These are phyloP conservation scores for Herpetotheres cachinnans DNA, from an alignment of 2,113 vertebrate species.

Conservation along the genomic window DNA sequence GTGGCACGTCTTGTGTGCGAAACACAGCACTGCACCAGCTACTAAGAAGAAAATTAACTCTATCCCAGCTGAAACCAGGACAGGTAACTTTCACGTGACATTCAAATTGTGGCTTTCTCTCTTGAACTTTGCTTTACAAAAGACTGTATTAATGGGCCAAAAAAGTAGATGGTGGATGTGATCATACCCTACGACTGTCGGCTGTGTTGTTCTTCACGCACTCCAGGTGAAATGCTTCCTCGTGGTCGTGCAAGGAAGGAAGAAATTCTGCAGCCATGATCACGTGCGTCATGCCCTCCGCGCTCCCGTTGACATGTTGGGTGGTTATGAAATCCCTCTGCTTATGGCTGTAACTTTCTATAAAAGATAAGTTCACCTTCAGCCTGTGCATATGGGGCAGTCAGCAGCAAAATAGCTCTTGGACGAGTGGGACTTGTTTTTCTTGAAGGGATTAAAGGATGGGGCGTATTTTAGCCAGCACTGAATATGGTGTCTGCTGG, in stretches of 20 bases:
- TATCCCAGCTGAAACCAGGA: too few relatives aligned
- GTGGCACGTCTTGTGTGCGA: accelerated
- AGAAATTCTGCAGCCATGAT: background rate
- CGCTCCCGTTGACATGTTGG: accelerated
- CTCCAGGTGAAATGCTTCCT: background rate
- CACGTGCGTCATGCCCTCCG: accelerated
- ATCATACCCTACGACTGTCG: background rate
- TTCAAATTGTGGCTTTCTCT: background rate
- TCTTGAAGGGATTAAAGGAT: background rate
- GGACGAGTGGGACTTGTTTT: background rate
- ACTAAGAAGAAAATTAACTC: too few relatives aligned
- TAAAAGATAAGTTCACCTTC: background rate
- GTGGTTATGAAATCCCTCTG: background rate
- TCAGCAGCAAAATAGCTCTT: background rate
- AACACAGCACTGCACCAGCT: too few relatives aligned
- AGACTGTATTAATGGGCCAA: too few relatives aligned
- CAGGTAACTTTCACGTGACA: accelerated
- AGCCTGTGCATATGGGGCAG: background rate
- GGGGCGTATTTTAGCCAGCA: background rate
- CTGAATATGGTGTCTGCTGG: too few relatives aligned
- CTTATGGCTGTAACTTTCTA: background rate
- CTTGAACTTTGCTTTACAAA: background rate
- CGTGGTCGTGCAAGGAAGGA: background rate
- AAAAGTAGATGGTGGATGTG: background rate
- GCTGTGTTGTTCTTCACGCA: accelerated